phyloP scores from a whole-genome alignment of 2,888 invertebrate genomes.

The Seira sanloemensis region DNA sequence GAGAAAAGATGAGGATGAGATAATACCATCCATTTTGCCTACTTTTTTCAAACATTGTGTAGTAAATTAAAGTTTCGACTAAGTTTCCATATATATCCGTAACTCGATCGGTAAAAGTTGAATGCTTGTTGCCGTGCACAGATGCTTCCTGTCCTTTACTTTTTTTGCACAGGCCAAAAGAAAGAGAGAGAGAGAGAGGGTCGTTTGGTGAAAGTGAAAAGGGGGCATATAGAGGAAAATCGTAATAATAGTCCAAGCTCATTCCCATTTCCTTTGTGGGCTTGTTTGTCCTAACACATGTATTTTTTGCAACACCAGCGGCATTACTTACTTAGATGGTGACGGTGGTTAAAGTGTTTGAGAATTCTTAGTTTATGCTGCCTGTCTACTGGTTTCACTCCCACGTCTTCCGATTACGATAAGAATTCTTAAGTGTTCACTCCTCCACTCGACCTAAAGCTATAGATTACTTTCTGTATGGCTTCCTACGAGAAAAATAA shows the following conservation, averaged over 20 bases:
- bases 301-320: slow-evolving; percentile 17
- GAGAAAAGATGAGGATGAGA: background rate
- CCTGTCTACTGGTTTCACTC: slow-evolving; percentile 13
- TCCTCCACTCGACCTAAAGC: background rate
- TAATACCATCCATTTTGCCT: background rate
- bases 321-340: background rate
- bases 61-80: background rate
- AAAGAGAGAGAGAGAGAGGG: background rate
- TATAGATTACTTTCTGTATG: no score
- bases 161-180: background rate
- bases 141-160: slow-evolving; percentile 33
- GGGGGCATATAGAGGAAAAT: background rate
- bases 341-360: background rate
- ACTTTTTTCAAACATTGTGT: background rate
- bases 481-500: background rate
- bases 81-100: background rate
- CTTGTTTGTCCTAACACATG: background rate
- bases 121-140: slow-evolving; percentile 47
- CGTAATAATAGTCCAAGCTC: background rate
- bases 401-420: slow-evolving; percentile 49
- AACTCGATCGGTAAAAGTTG: background rate
- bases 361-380: slow-evolving; percentile 19
- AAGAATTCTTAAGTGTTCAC: slow-evolving; percentile 43
- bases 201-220: background rate
- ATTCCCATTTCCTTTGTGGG: background rate